Evolutionary conservation across 2,113 vertebrate genomes (phyloP).

Genomic region (Mixornis gularis): DNA sequence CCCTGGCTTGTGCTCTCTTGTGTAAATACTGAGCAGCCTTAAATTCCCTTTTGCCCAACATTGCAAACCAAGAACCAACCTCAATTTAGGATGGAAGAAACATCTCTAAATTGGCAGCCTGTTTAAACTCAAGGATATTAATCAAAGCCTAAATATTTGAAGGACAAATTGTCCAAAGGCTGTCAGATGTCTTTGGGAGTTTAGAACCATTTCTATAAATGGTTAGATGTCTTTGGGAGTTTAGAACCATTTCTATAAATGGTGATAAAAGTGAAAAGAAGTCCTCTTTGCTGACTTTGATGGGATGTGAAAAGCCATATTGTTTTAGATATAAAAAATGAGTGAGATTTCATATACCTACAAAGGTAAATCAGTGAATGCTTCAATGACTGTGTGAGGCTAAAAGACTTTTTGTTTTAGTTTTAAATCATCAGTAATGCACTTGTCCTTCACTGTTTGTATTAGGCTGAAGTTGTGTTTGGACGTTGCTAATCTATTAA

Average conservation of each 20-base stretch:
- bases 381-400: background rate
- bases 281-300: background rate
- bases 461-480: background rate
- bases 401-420: background rate
- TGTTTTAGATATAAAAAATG: background rate
- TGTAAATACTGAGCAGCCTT: background rate
- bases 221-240: background rate
- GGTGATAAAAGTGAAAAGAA: background rate
- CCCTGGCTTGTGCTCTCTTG: background rate
- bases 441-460: background rate
- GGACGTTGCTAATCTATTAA: background rate
- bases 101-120: background rate
- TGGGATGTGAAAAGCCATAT: background rate
- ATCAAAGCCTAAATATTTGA: background rate
- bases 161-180: background rate
- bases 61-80: background rate
- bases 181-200: background rate
- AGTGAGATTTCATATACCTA: background rate
- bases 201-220: background rate
- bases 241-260: background rate
- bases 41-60: background rate
- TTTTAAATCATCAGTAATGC: background rate
- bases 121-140: background rate
- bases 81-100: background rate
- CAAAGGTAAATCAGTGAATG: background rate